These are phyloP conservation scores for Theocolax elegans DNA, from an alignment of 1,140 invertebrate genomes.

Conservation along the genomic window DNA sequence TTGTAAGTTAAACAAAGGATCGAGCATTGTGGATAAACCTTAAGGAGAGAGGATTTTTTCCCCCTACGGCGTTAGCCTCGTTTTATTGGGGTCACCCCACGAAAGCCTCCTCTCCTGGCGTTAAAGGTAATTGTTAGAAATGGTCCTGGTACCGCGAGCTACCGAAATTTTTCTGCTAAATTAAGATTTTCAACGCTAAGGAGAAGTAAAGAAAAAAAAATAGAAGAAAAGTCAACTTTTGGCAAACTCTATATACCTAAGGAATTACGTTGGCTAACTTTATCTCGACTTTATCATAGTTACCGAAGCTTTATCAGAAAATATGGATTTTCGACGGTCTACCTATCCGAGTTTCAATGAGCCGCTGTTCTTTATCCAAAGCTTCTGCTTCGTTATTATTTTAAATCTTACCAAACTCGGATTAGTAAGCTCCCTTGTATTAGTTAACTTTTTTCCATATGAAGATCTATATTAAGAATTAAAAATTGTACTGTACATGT, in stretches of 20 bases:
- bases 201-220: neutral
- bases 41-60: neutral
- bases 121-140: constrained; percentile 41
- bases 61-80: constrained; percentile 27
- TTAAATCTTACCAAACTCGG: no score
- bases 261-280: constrained; percentile 20
- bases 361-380: no score
- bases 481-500: no score
- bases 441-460: no score
- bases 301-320: neutral
- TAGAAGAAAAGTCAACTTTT: neutral
- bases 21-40: constrained; percentile 14
- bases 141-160: neutral
- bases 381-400: no score
- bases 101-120: constrained; percentile 16
- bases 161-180: constrained; percentile 20
- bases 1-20: constrained; percentile 22
- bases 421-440: no score
- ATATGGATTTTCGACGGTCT: neutral
- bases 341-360: no score
- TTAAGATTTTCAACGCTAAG: constrained; percentile 20
- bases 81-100: constrained; percentile 40
- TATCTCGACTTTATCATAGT: constrained; percentile 4
- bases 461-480: no score
- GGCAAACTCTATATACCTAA: no score